Base-by-base conservation (phyloP, 2,113 vertebrate species). In the Dicentrarchus labrax region DNA sequence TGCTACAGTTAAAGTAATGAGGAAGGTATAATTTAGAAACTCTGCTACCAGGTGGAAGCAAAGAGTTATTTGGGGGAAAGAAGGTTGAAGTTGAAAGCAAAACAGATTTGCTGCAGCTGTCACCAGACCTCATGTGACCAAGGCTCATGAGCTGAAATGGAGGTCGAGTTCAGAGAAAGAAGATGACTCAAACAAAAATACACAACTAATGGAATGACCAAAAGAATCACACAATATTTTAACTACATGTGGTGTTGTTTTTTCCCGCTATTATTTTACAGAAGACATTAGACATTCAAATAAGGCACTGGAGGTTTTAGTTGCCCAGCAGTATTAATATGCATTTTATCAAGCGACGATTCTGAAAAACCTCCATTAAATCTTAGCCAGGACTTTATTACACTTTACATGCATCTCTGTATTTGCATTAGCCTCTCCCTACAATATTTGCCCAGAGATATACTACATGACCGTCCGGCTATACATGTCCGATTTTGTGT, bases 71-170 rank as follows among this genome's bases (percentile, higher is more conserved):
- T 0, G 12, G 21, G n/a, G 38, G 38, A 43, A 64, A 72, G 48
- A 22, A 50, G 36, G 41, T 41, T 76, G 17, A 76, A 43, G 50
- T 38, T 41, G 9, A 72, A 80, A 62, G 73, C 11, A 72, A n/a
- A 73, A 65, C n/a, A 76, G 59, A 73, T 73, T 72, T 59, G 13
- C 61, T 83, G 74, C 88, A 92, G 89, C 84, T 89, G 90, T 91
- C 77, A 76, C 39, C 47, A 41, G 51, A 57, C 72, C 47, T 86
- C 80, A 84, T 83, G 71, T 78, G 51, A 86, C 82, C 41, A 10
- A 36, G 12, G n/a, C 30, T 67, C 43, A n/a, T n/a, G 45, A 78
- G 45, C 69, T 73, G 68, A 79, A 79, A 88, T 71, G 47, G 54
- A 75, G 59, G 57, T 39, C 0, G 17, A 82, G 67, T 66, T 76